These are phyloP conservation scores for Hirtodrosophila cameraria DNA, from an alignment of 2,888 invertebrate species.

Conservation along the genomic window DNA sequence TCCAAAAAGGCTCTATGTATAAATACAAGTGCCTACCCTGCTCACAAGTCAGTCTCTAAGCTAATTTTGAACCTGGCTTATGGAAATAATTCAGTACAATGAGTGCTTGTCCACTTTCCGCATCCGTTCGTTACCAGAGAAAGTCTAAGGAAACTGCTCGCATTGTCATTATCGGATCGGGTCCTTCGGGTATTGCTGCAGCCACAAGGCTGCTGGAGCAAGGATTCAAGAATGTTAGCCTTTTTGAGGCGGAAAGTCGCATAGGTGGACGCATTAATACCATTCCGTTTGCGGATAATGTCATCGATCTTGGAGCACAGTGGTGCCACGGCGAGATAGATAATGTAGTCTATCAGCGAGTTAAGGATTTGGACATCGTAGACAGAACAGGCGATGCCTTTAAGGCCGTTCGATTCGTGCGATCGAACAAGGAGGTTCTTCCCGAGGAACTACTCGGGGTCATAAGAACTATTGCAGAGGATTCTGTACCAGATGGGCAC, in stretches of 20 bases:
- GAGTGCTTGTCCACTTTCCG: constrained; percentile 18
- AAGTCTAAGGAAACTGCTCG: constrained; percentile 61
- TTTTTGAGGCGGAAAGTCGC: constrained; percentile 87
- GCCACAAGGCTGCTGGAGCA: constrained; percentile 82
- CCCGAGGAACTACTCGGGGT: constrained; percentile 69
- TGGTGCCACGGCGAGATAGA: constrained; percentile 88
- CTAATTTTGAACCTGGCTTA: neutral
- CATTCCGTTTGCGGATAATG: constrained; percentile 85
- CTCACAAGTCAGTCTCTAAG: constrained; percentile 4
- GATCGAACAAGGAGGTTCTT: constrained; percentile 82
- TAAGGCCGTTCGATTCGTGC: constrained; percentile 63
- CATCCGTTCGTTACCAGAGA: neutral
- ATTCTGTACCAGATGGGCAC: constrained; percentile 6
- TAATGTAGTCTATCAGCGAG: constrained; percentile 87
- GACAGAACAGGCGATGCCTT: constrained; percentile 61
- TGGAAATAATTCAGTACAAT: constrained; percentile 14
- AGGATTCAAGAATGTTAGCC: constrained; percentile 84
- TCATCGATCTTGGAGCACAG: constrained; percentile 90
- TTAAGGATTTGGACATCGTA: constrained; percentile 76
- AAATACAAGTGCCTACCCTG: neutral
- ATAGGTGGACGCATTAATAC: constrained; percentile 88
- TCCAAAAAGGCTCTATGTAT: constrained; percentile 5
- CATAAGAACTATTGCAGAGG: constrained; percentile 4
- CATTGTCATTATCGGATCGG: constrained; percentile 83
- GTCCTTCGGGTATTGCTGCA: constrained; percentile 83